Evolutionary conservation across 2,113 vertebrate genomes (phyloP), one percentile per base, ranked within the genome.

Genomic region (Recurvirostra avosetta): DNA sequence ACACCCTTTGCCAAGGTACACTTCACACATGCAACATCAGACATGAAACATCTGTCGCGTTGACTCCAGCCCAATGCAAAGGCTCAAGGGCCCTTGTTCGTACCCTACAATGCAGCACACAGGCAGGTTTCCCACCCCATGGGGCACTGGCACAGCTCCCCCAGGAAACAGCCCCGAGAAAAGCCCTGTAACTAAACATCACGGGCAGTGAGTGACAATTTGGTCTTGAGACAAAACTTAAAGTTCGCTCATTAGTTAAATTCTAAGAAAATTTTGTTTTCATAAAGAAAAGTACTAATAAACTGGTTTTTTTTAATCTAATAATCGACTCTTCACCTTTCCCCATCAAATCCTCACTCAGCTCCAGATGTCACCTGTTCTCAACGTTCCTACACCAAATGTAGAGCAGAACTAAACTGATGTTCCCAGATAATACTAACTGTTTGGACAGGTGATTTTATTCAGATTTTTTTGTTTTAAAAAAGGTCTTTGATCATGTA

Each of bases 11-110:
- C 65, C 26, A 43, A 65, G 56, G 34, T 22, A 82, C 41, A 25
- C 19, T 65, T 73, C 26, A 43, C 2, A 5, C 29, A 2, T 5
- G 19, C 41, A 29, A 6, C 5, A 25, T 18, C 73, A 56, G 45
- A 14, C 21, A 29, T 1, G 8, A 79, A 45, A 0, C 17, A 41
- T 14, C 29, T 47, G 36, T 47, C 76, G 56, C 0, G 0, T 15
- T 34, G 40, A 56, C 45, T 61, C 32, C 45, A 87, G 53, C 45
- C 38, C 40, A 29, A 15, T 1, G 16, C 59, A 56, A 43, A 77
- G 27, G 9, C 20, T 1, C 4, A 45, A 59, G 49, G 9, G 22
- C 36, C 72, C 45, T 56, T 10, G 16, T 6, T 32, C 19, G 12
- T 1, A 19, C 50, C 26, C 41, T 23, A 8, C 36, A 25, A 18